A percentile compares a stretch with the other conserved stretches of the same genome.
Conservation (phyloP, 2,113 vertebrate genomes). For the Empidonax traillii region DNA sequence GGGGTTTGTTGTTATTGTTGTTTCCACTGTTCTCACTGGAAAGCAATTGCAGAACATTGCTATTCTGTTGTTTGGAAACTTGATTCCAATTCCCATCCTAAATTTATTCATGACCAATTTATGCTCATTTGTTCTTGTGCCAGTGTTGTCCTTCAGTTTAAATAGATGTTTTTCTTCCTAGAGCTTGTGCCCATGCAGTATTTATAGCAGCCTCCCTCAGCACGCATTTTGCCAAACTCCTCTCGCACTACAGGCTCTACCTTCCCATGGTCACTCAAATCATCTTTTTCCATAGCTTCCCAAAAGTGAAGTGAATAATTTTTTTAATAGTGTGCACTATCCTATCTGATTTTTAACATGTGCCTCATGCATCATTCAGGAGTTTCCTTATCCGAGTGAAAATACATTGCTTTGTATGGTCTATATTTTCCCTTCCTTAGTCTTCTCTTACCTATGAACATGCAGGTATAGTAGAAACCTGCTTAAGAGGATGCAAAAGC, state of each 20-base stretch:
- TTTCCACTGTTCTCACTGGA: conserved; percentile 7
- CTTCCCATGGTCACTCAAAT: not conserved
- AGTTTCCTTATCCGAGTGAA: not conserved
- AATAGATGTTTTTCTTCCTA: conserved; percentile 34
- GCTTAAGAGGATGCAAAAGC: not conserved
- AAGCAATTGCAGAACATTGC: conserved; percentile 5
- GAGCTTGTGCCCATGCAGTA: not conserved
- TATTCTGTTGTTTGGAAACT: conserved; percentile 38
- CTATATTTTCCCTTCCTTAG: not conserved
- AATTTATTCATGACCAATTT: conserved; percentile 61
- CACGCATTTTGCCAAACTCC: not conserved
- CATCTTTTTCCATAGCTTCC: not conserved
- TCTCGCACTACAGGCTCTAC: not conserved
- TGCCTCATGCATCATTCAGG: not conserved
- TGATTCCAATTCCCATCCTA: conserved; percentile 19
- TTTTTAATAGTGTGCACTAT: not conserved
- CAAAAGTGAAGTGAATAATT: not conserved
- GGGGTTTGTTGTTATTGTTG: not conserved
- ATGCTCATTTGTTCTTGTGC: conserved; percentile 43
- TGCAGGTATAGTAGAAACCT: not conserved
- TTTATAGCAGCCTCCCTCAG: not conserved
- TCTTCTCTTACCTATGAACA: not conserved
- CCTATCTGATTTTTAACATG: not conserved
- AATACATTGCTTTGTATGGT: not conserved
- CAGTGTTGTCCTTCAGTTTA: conserved; percentile 43